Evolutionary conservation across 2,888 invertebrate species (phyloP).

Genomic region (Meloe dianella): DNA sequence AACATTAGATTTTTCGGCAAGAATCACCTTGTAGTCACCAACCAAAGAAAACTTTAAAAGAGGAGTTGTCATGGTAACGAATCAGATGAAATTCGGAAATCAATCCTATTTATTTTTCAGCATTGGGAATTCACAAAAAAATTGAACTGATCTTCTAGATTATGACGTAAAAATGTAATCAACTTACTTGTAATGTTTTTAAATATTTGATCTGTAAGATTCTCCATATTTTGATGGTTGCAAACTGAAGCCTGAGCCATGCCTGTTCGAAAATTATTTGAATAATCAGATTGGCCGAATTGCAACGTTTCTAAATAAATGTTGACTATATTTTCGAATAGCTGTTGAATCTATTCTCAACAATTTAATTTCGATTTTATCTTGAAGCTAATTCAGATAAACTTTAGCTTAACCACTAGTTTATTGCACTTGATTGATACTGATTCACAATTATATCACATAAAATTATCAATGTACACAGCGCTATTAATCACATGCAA

Average conservation of each 20-base stretch:
- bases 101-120: background rate
- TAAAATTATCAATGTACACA: no score
- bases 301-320: no score
- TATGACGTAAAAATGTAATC: background rate
- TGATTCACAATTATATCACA: background rate
- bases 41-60: no score
- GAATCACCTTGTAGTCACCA: background rate
- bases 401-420: background rate
- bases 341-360: no score
- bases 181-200: background rate
- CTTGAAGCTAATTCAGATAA: no score
- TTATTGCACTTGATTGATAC: background rate
- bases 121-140: background rate
- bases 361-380: no score
- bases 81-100: background rate
- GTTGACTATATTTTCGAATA: no score
- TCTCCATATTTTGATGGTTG: no score
- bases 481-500: background rate
- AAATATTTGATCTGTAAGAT: background rate
- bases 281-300: no score
- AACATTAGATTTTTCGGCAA: background rate
- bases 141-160: background rate
- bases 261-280: no score
- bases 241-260: background rate
- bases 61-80: background rate